Base-by-base conservation (phyloP, 2,113 vertebrate genomes). In the Thoracochromis brauschi region DNA sequence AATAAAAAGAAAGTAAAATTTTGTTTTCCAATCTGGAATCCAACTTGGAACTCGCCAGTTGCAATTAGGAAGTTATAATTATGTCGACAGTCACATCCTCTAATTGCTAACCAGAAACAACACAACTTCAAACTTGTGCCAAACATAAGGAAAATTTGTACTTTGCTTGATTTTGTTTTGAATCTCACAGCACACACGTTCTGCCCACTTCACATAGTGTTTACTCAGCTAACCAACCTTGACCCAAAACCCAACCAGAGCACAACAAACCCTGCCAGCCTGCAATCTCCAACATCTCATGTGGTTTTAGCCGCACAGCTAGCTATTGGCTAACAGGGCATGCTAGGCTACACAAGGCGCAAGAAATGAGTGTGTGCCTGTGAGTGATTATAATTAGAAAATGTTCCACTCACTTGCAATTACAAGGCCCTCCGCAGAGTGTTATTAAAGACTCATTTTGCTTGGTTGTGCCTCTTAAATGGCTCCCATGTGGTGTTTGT, bases 21-120 rank as follows among this genome's bases (percentile, higher is more conserved):
- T 9, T 47, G 53, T 85, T 92, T 93, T 91, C 86, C 88, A 29
- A 81, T 60, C 26, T 2, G 6, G n/a, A 54, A 81, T 78, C 87
- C 85, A 92, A 86, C 45, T 87, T 90, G 86, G 85, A 91, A n/a
- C 16, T 12, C 17, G 8, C 55, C 31, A 3, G 45, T 80, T 85
- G 8, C 89, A 89, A 90, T 93, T 92, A 92, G 87, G 91, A 87
- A 80, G 89, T 92, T 93, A 90, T 90, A 92, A 93, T 94, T 93
- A 91, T 21, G 54, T 9, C 82, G 88, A 90, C 88, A 84, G 89
- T 88, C 87, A 63, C 68, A 9, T 94, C 88, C 90, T 87, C 60
- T 91, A 91, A 93, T 92, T 94, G 89, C 87, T 71, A 21, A 90
- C 60, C 85, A 86, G 85, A 78, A 88, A 87, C 86, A 82, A 87